Evolutionary conservation across 2,113 vertebrate species (phyloP), one percentile per base, ranked within the genome.

Genomic region (Paralichthys olivaceus): DNA sequence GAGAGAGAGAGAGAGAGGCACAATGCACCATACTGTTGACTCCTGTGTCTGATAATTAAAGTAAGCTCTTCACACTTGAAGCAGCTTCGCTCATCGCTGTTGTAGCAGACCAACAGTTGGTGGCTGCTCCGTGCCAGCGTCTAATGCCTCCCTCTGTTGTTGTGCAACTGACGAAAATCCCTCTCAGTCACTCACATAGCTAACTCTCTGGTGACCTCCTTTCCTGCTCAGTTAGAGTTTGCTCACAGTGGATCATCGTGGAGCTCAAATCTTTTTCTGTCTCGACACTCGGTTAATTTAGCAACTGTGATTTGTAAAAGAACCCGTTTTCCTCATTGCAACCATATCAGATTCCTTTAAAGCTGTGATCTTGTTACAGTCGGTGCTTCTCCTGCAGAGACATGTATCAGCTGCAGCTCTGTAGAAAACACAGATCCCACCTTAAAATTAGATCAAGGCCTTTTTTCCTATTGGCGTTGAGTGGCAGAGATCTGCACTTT

Each of bases 121-220:
- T 71, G 7, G 79, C 75, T 55, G 67, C 66, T 77, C 56, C 1
- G 20, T 73, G 87, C 86, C 88, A 79, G 68, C 19, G 49, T 56
- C 75, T 87, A 87, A 89, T 89, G n/a, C 53, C 64, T 59, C 82
- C 72, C 58, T 85, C 84, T 89, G 85, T 87, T 87, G 73, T 90
- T 85, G 83, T 83, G 82, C 72, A 45, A 58, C 80, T 77, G 83
- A 82, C 23, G 77, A 71, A 87, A 90, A 91, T 85, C 87, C 84
- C 84, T 85, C 84, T 70, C 84, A 84, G 66, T 89, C 84, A 80
- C 87, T 90, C 87, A 79, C 78, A 84, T 17, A 7, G 26, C 82
- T 89, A 89, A 85, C 84, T 84, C 89, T 83, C 83, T 72, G 66
- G 15, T 90, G 90, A 89, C 90, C 92, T 90, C 84, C 54, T 92